Evolutionary conservation across 2,797 vertebrate species (phyloP).

Genomic region (Malurus splendens): DNA sequence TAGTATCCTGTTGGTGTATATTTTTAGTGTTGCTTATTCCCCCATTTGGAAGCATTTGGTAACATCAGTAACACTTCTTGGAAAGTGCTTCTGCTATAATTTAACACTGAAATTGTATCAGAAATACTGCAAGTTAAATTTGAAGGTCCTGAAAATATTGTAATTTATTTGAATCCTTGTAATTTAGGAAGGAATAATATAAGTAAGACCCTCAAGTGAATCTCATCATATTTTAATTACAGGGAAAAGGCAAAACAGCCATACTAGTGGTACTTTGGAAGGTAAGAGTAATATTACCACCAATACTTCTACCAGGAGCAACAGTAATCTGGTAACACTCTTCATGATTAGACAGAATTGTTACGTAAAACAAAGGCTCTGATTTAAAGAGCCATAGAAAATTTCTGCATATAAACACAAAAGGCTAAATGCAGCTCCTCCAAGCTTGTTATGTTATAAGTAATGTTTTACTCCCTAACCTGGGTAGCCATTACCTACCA

Average conservation of each 20-base stretch:
- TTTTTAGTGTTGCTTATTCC: background rate
- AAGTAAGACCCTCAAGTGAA: background rate
- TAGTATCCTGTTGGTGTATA: background rate
- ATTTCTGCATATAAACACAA: background rate
- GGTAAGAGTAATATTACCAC: background rate
- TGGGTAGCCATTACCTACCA: background rate
- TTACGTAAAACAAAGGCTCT: background rate
- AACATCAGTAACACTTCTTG: background rate
- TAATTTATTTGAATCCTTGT: background rate
- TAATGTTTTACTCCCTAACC: background rate
- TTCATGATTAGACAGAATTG: background rate
- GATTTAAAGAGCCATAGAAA: background rate
- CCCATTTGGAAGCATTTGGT: background rate
- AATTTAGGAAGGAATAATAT: background rate
- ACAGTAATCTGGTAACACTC: background rate
- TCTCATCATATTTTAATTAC: background rate
- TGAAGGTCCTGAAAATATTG: background rate
- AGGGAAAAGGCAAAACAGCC: background rate
- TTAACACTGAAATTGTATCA: background rate
- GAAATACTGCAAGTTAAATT: background rate
- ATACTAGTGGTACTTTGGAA: background rate
- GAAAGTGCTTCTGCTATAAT: background rate
- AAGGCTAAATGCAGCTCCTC: background rate
- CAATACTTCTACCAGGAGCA: background rate
- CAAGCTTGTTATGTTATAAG: background rate